Percentiles rank a stretch among this genome's conserved stretches.
These are phyloP conservation scores for Oceanites oceanicus DNA, from an alignment of 2,113 vertebrate genomes.

Conservation along the genomic window DNA sequence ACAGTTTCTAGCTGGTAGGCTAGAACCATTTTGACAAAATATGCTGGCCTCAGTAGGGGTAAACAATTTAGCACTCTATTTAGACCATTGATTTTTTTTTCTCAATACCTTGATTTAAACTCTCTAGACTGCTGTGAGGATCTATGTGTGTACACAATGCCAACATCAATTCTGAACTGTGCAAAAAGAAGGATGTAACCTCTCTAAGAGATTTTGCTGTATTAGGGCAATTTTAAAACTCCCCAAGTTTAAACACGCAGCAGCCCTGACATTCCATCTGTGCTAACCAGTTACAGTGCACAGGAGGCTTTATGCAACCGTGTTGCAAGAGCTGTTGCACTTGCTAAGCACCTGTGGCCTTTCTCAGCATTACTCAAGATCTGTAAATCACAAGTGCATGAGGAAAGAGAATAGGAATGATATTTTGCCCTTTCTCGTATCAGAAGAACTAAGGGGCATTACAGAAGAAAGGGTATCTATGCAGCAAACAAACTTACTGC, in stretches of 20 bases:
- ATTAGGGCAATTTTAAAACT: background rate
- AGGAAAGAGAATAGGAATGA: background rate
- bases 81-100: background rate
- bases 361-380: background rate
- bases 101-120: background rate
- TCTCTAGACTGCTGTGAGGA: background rate
- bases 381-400: background rate
- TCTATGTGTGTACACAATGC: background rate
- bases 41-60: background rate
- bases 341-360: background rate
- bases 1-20: background rate
- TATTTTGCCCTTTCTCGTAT: background rate
- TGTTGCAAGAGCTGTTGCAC: background rate
- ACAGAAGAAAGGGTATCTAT: background rate
- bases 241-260: background rate
- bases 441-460: background rate
- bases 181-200: background rate
- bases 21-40: background rate
- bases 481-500: background rate
- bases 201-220: background rate
- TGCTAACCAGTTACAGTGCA: background rate
- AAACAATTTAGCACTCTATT: background rate
- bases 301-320: background rate
- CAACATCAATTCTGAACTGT: background rate
- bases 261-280: background rate